These are phyloP conservation scores for Phyllotreta cruciferae DNA, from an alignment of 2,888 invertebrate species.

Conservation along the genomic window DNA sequence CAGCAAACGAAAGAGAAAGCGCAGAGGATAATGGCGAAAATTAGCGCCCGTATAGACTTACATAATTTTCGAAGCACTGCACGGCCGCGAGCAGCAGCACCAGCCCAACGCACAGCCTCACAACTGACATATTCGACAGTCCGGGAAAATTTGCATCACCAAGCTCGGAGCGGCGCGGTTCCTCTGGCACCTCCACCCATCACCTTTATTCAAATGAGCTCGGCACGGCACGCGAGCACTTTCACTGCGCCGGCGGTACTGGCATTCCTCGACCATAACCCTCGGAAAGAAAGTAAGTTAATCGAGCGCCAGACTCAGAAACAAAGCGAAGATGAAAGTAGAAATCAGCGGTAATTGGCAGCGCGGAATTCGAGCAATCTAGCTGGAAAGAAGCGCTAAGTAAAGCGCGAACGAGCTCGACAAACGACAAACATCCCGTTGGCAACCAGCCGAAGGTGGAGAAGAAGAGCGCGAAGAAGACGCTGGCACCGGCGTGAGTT, in stretches of 20 bases:
- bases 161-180: neutral
- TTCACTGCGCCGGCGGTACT: conserved; percentile 50
- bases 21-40: too few species aligned
- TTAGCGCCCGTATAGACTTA: conserved; percentile 10
- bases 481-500: too few species aligned
- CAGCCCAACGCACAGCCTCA: conserved; percentile 27
- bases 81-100: conserved; percentile 12
- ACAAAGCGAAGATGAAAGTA: conserved; percentile 19
- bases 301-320: conserved; percentile 14
- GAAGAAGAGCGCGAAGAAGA: too few species aligned
- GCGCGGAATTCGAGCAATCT: too few species aligned
- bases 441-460: too few species aligned
- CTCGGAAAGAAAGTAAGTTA: conserved; percentile 46
- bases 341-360: conserved; percentile 27
- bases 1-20: too few species aligned
- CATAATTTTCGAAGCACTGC: conserved; percentile 2
- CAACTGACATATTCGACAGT: conserved; percentile 23
- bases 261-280: conserved; percentile 47
- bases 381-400: too few species aligned
- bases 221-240: conserved; percentile 41
- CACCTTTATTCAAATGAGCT: conserved; percentile 17
- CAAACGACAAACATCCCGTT: too few species aligned
- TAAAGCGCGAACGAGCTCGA: too few species aligned
- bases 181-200: conserved; percentile 4
- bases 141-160: conserved; percentile 18